Percentiles rank a stretch among this genome's conserved stretches.
Conservation (phyloP, 2,888 invertebrate species). For the Andrena dorsata region DNA sequence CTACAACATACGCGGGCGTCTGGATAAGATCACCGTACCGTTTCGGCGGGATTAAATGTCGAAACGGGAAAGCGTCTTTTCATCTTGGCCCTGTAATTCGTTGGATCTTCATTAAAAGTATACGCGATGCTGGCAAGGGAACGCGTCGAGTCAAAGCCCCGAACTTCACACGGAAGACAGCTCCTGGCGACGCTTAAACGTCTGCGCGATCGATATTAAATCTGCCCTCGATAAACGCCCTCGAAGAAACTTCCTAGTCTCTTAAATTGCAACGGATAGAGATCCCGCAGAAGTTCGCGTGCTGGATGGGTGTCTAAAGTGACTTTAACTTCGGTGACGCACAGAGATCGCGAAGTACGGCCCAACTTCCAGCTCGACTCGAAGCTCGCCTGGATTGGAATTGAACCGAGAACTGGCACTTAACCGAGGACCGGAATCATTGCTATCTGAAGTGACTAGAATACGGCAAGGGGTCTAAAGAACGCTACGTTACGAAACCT, state of each 20-base stretch:
- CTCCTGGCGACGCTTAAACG: not conserved
- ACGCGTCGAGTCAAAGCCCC: conserved; percentile 10
- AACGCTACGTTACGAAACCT: too few species aligned
- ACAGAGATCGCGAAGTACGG: too few species aligned
- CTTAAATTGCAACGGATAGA: conserved; percentile 3
- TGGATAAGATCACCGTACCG: conserved; percentile 13
- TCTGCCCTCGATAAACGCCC: not conserved
- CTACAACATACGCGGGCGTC: not conserved
- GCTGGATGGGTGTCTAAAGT: not conserved
- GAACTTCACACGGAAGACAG: not conserved
- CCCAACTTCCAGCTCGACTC: too few species aligned
- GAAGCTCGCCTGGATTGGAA: too few species aligned
- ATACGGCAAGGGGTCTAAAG: too few species aligned
- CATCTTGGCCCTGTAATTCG: not conserved
- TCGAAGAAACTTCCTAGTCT: not conserved
- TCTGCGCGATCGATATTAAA: not conserved
- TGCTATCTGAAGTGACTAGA: not conserved
- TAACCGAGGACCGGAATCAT: not conserved
- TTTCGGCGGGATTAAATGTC: conserved; percentile 38
- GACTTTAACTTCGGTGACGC: too few species aligned
- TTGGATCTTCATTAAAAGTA: conserved; percentile 33
- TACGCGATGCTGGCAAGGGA: not conserved
- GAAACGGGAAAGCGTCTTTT: conserved; percentile 3
- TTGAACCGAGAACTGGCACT: too few species aligned
- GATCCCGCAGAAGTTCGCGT: not conserved